Conservation (phyloP, 2,113 vertebrate species). For the Diglossa brunneiventris region DNA sequence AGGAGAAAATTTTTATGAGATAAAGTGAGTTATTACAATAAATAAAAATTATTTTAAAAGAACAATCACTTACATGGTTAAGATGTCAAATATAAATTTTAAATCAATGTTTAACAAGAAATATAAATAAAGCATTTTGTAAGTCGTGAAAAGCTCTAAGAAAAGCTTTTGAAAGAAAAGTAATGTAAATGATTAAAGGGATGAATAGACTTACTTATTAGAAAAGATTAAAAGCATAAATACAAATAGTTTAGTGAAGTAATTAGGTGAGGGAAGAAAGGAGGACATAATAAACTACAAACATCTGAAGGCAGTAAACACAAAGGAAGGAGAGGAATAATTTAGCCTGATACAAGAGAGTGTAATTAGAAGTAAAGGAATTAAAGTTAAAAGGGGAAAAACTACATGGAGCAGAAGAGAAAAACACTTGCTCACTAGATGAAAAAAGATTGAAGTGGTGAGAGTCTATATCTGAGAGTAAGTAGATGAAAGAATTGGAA, state of each 20-base stretch:
- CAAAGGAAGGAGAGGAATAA: neutral
- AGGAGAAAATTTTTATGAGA: neutral
- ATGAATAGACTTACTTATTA: neutral
- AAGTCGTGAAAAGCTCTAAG: neutral
- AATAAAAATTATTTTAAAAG: neutral
- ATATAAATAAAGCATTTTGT: neutral
- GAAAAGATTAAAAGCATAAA: slow-evolving; percentile 55
- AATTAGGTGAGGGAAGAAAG: slow-evolving; percentile 21
- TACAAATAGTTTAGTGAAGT: slow-evolving; percentile 28
- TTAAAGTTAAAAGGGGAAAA: neutral
- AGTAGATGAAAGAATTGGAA: neutral
- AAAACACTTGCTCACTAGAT: neutral
- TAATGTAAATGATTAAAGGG: slow-evolving; percentile 13
- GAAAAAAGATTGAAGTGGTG: neutral
- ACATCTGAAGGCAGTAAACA: slow-evolving; percentile 14
- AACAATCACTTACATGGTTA: neutral
- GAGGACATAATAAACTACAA: neutral
- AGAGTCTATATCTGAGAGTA: neutral
- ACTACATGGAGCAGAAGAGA: neutral
- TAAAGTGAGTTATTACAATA: neutral
- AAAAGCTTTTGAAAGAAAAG: neutral
- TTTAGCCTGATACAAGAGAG: neutral
- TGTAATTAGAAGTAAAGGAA: slow-evolving; percentile 2
- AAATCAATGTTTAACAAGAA: neutral
- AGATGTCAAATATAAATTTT: neutral